Base-by-base conservation (phyloP, 1,140 invertebrate genomes). In the Colletes latitarsis region DNA sequence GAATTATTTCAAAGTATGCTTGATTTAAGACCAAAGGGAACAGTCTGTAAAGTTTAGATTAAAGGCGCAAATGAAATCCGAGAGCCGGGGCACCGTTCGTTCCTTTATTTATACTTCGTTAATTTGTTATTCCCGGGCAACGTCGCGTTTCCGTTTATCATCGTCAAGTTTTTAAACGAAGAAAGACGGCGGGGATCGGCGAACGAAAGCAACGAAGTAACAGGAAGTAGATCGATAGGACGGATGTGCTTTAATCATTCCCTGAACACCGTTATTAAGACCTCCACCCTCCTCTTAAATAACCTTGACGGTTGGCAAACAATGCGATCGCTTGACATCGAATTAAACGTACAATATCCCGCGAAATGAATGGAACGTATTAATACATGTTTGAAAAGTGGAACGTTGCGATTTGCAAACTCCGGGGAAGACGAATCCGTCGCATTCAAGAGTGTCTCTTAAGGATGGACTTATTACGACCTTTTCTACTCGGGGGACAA, bases 401-500 rank as follows among this genome's bases (percentile, higher is more conserved):
- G 19, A 21, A 49, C 43, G 64, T 21, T 39, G 43, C 14, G n/a
- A 67, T 21, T n/a, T 52, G 9, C 43, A 1, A 14, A 4, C 64
- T 49, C 64, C 17, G 6, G 3, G 9, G 63, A 19, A n/a, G 17
- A 41, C 9, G 41, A n/a, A 19, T 19, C 63, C 17, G 63, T 66
- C 63, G n/a, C n/a, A 62, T 72, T 72, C 19, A 72, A 3, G 70
- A 49, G 41, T 53, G 19, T 58, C 19, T 19, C 21, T 55, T 30
- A 55, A 68, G 9, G 74, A n/a, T 63, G n/a, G 63, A 76, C 74
- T 76, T 76, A 76, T 76, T 57, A 57, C 74, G 52, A 67, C 39
- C 46, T 46, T 57, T 76, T 76, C 74, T 67, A 57, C 74, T 57
- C 19, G 63, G 6, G 49, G 46, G 68, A 68, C 63, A 76, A 76